Conservation (phyloP, 2,113 vertebrate species). For the Meriones unguiculatus region DNA sequence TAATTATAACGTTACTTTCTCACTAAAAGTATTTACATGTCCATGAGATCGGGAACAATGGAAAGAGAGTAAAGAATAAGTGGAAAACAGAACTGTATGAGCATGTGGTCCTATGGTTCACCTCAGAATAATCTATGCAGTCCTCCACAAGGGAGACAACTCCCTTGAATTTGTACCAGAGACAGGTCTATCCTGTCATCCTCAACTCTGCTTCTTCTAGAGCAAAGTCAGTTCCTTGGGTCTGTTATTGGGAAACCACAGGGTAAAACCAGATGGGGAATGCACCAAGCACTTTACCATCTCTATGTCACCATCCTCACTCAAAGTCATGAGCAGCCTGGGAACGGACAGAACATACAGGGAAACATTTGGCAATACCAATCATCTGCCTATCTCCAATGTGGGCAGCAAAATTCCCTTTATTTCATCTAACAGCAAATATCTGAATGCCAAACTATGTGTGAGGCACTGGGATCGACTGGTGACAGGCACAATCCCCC, state of each 20-base stretch:
- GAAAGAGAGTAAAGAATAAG: neutral
- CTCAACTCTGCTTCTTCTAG: slow-evolving; percentile 35
- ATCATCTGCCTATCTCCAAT: slow-evolving; percentile 43
- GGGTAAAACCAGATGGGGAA: slow-evolving; percentile 60
- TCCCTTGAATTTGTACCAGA: neutral
- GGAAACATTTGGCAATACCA: slow-evolving; percentile 45
- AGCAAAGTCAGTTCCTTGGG: slow-evolving; percentile 34
- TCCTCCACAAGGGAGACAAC: neutral
- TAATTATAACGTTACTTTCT: neutral
- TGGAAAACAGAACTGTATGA: slow-evolving; percentile 3
- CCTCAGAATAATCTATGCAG: slow-evolving; percentile 32
- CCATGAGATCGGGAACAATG: neutral
- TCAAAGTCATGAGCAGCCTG: slow-evolving; percentile 66
- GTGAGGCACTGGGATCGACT: neutral
- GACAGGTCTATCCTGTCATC: neutral
- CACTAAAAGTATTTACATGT: slow-evolving; percentile 46
- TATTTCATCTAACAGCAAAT: slow-evolving; percentile 64
- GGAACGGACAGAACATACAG: neutral
- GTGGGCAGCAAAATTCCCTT: slow-evolving; percentile 35
- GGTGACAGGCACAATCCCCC: neutral
- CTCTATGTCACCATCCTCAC: slow-evolving; percentile 40
- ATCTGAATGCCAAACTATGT: slow-evolving; percentile 51
- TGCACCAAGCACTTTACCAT: slow-evolving; percentile 53
- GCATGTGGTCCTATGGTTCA: neutral
- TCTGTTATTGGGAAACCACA: slow-evolving; percentile 34